Conservation (phyloP, 2,113 vertebrate genomes). For the Argyrosomus japonicus region DNA sequence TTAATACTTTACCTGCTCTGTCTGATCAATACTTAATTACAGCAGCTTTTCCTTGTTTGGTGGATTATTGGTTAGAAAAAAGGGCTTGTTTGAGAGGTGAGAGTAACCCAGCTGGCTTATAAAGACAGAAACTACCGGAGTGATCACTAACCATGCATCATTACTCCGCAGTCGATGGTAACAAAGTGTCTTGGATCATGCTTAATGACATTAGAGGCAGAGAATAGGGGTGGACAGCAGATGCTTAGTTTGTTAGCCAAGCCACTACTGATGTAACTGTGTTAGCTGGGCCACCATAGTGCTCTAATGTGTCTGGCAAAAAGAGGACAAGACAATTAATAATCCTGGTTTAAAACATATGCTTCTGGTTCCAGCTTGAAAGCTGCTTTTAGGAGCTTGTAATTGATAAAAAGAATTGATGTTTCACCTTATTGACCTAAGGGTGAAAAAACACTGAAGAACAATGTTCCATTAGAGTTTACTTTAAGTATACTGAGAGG, state of each 20-base stretch:
- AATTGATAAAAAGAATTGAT: not conserved
- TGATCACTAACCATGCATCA: conserved; percentile 68
- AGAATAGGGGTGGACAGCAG: conserved; percentile 51
- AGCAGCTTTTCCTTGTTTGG: conserved; percentile 62
- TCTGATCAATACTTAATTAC: conserved; percentile 81
- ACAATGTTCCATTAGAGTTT: conserved; percentile 19
- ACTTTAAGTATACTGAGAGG: conserved; percentile 3
- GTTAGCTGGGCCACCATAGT: conserved; percentile 18
- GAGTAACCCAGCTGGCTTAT: conserved; percentile 50
- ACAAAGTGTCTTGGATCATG: conserved; percentile 71
- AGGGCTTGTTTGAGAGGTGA: conserved; percentile 36
- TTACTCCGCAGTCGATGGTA: conserved; percentile 71
- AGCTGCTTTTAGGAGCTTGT: conserved; percentile 20
- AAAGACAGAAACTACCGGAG: conserved; percentile 58
- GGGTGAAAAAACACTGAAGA: conserved; percentile 1
- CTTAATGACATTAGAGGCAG: conserved; percentile 69
- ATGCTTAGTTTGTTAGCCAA: conserved; percentile 62
- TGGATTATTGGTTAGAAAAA: conserved; percentile 68
- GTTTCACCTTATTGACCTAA: not conserved
- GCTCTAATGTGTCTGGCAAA: conserved; percentile 31
- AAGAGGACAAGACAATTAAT: conserved; percentile 37
- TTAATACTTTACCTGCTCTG: conserved; percentile 57
- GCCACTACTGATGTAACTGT: conserved; percentile 29
- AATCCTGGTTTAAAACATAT: conserved; percentile 44
- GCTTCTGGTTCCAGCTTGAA: conserved; percentile 33